These are phyloP conservation scores for Chroicocephalus ridibundus DNA, from an alignment of 2,113 vertebrate genomes.

Conservation along the genomic window DNA sequence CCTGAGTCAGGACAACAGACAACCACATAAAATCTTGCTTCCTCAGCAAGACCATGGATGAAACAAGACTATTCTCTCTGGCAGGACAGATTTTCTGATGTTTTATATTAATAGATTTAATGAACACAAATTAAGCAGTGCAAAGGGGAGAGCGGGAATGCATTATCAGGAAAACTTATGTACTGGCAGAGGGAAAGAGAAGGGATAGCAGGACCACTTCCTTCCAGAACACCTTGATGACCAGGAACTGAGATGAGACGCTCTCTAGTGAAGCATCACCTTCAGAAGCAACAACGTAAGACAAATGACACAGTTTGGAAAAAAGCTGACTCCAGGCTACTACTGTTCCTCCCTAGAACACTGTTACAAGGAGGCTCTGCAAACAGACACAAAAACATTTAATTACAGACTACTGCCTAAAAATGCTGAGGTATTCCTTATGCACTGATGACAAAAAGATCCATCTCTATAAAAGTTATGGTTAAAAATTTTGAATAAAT, in stretches of 20 bases:
- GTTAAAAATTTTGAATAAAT: not conserved
- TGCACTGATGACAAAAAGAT: not conserved
- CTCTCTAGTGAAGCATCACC: not conserved
- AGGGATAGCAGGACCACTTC: not conserved
- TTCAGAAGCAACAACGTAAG: not conserved
- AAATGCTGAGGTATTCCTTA: not conserved
- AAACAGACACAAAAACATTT: not conserved
- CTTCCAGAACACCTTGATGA: not conserved
- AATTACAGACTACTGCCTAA: not conserved
- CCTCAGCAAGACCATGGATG: not conserved
- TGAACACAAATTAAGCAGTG: not conserved
- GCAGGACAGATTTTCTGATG: not conserved
- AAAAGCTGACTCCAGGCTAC: not conserved
- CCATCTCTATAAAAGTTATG: rapidly evolving
- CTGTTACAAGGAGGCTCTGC: not conserved
- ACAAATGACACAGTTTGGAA: not conserved
- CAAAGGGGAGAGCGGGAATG: not conserved
- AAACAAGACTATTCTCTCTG: not conserved
- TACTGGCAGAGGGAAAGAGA: not conserved
- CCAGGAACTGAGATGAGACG: not conserved
- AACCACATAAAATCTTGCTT: not conserved
- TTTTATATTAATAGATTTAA: not conserved
- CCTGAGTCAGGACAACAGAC: not conserved
- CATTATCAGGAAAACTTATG: rapidly evolving
- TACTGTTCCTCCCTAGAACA: not conserved